phyloP scores from a whole-genome alignment of 1,140 invertebrate genomes.

The Drosophila arawakana region DNA sequence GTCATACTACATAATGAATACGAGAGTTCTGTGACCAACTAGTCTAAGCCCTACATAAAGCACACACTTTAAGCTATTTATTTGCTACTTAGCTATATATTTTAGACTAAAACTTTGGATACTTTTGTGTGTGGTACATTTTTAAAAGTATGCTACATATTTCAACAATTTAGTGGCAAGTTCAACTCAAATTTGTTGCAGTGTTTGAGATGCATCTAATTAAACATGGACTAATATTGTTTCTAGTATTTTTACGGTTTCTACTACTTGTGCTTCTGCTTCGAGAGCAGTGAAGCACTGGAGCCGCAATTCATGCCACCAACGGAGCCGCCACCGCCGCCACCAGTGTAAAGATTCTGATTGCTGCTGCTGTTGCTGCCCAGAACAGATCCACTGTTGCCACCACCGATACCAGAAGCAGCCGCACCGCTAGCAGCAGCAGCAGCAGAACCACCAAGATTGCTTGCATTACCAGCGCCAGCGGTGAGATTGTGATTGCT shows the following conservation, averaged over 20 bases:
- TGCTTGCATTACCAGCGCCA: slow-evolving; percentile 4
- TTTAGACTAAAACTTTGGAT: not conserved
- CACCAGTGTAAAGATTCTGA: slow-evolving; percentile 24
- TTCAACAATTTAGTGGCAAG: not conserved
- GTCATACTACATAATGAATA: too few species aligned
- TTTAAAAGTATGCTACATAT: not conserved
- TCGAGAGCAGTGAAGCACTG: slow-evolving; percentile 48
- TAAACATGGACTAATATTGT: slow-evolving; percentile 39
- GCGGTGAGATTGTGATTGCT: slow-evolving; percentile 52
- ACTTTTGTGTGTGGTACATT: too few species aligned
- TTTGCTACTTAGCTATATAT: not conserved
- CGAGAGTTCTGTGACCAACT: too few species aligned
- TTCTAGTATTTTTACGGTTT: not conserved
- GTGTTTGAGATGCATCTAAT: not conserved
- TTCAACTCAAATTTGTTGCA: slow-evolving; percentile 7
- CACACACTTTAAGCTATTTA: not conserved
- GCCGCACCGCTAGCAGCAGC: too few species aligned
- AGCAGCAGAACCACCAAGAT: slow-evolving; percentile 3
- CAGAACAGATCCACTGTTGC: slow-evolving; percentile 4
- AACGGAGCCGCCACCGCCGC: slow-evolving; percentile 10
- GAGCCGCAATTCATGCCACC: slow-evolving; percentile 32
- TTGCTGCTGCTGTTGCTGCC: slow-evolving; percentile 51
- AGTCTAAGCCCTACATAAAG: not conserved
- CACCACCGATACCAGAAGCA: slow-evolving; percentile 1
- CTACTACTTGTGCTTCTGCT: slow-evolving; percentile 73